Percentiles rank a stretch among this genome's conserved stretches.
Evolutionary conservation across 2,797 vertebrate species (phyloP).

Genomic region (Scolopax rusticola): DNA sequence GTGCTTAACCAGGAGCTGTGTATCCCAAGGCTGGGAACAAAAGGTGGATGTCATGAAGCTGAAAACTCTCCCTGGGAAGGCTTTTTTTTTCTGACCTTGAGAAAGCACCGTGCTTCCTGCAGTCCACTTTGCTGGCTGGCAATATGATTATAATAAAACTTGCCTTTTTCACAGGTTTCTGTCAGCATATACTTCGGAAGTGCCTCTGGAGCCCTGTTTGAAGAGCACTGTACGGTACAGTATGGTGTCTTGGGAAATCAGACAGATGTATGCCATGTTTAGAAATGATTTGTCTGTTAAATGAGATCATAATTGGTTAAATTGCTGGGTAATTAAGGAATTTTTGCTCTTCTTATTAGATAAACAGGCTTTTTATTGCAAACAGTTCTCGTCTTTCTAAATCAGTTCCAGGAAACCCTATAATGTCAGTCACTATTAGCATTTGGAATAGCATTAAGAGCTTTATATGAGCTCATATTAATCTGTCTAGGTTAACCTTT

Average conservation of each 20-base stretch:
- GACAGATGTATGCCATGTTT: background rate
- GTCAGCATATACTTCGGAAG: background rate
- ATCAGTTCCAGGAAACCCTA: constrained; percentile 56
- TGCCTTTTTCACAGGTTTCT: background rate
- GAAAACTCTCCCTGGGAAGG: background rate
- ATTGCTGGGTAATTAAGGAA: background rate
- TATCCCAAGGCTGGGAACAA: background rate
- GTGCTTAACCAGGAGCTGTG: background rate
- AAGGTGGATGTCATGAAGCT: background rate
- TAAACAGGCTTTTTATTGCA: constrained; percentile 40
- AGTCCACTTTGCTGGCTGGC: background rate
- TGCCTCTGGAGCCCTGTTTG: background rate
- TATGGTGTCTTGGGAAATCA: constrained; percentile 12
- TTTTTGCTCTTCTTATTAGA: background rate
- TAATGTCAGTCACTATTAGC: constrained; percentile 59
- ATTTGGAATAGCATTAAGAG: constrained; percentile 64
- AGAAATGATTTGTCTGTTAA: constrained; percentile 26
- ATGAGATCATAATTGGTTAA: constrained; percentile 39
- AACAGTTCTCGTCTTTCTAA: constrained; percentile 39
- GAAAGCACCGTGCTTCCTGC: background rate
- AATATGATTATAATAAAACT: background rate
- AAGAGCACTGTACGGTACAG: background rate
- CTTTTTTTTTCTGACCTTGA: background rate
- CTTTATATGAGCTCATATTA: constrained; percentile 59
- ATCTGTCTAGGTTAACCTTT: constrained; percentile 59